phyloP scores from a whole-genome alignment of 2,888 invertebrate species.

The Allygus modestus region DNA sequence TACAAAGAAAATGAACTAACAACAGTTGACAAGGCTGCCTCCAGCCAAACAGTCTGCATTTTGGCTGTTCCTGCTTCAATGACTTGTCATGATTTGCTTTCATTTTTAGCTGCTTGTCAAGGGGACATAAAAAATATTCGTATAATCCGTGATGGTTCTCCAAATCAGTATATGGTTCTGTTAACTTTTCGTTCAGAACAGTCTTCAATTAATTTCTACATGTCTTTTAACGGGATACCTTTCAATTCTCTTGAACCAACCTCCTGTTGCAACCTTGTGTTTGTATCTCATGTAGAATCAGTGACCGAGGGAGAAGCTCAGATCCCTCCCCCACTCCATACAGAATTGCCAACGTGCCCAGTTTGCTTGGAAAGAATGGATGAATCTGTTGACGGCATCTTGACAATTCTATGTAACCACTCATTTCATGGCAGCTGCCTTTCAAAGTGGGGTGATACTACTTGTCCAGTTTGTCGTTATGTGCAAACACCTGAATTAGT shows the following conservation, averaged over 20 bases:
- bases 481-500: constrained; percentile 90
- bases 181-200: constrained; percentile 86
- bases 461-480: constrained; percentile 98
- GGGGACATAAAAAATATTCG: constrained; percentile 93
- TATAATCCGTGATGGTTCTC: constrained; percentile 92
- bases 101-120: constrained; percentile 96
- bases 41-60: constrained; percentile 92
- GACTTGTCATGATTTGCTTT: constrained; percentile 94
- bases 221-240: constrained; percentile 93
- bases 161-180: constrained; percentile 98
- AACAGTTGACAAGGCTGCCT: constrained; percentile 81
- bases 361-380: constrained; percentile 99
- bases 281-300: constrained; percentile 95
- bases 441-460: constrained; percentile 96
- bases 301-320: constrained; percentile 83
- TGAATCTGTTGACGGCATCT: constrained; percentile 97
- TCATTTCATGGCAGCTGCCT: constrained; percentile 98
- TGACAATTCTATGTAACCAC: constrained; percentile 99
- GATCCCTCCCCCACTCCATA: constrained; percentile 84
- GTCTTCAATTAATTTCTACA: constrained; percentile 94
- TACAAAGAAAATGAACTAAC: constrained; percentile 94
- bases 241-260: constrained; percentile 97
- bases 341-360: constrained; percentile 98
- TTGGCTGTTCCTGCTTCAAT: constrained; percentile 93
- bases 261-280: constrained; percentile 94